Base-by-base conservation (phyloP, 2,113 vertebrate genomes). In the Morone saxatilis region DNA sequence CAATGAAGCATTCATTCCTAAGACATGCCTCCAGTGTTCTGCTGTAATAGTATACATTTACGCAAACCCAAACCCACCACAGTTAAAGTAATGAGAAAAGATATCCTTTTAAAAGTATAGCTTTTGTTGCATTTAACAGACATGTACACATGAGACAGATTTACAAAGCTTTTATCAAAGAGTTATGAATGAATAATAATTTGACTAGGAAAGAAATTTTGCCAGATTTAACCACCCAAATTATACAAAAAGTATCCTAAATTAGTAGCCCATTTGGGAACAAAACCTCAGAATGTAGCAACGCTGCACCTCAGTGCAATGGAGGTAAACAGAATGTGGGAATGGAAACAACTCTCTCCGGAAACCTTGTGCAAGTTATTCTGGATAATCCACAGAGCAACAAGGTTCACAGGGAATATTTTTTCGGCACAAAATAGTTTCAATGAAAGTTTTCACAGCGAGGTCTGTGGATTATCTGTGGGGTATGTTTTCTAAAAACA, bases 301-400 rank as follows among this genome's bases (percentile, higher is more conserved):
- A 51, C 4, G 11, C 41, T 2, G 22, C 25, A 66, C n/a, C 40
- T 70, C 54, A 61, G 38, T 36, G 22, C 12, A 71, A 20, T 5
- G 20, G 22, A 63, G n/a, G 25, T 48, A 14, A 80, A 38, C 13
- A 48, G 48, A 43, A 53, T 20, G 25, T 16, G 25, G 56, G 1
- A 41, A 60, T 7, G 31, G 77, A 54, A 71, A 71, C 36, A 62
- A 48, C 41, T 73, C 38, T 53, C 62, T 76, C 56, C 40, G 63
- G 22, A 57, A 71, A 63, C 68, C 43, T 17, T 66, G 48, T 25
- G 14, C 5, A 9, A 47, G 4, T 43, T 71, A 59, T 71, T 65
- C n/a, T 71, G 43, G 59, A 70, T 70, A 66, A 76, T 59, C n/a
- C 47, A 10, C 47, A 72, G 53, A 74, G 60, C 72, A 76, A 63